Percentiles rank a stretch among this genome's conserved stretches.
Conservation (phyloP, 2,797 vertebrate genomes). For the Sarcoramphus papa region DNA sequence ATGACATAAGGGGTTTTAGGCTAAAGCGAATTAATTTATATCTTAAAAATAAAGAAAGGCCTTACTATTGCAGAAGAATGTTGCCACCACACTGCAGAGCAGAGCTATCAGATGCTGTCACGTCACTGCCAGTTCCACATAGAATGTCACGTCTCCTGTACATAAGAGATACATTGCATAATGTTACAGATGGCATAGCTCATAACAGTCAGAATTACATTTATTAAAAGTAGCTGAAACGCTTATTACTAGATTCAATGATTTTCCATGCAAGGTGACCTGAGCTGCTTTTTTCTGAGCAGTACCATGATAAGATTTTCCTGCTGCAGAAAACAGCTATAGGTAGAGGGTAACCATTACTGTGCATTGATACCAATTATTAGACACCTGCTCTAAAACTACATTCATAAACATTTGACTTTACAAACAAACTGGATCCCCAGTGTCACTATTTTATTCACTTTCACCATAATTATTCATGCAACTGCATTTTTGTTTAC, state of each 20-base stretch:
- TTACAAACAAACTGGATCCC: background rate
- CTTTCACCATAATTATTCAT: background rate
- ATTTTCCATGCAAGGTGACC: slow-evolving; percentile 48
- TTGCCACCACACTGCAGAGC: background rate
- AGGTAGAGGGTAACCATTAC: background rate
- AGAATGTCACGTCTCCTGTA: background rate
- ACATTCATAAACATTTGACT: background rate
- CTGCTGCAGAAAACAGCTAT: background rate
- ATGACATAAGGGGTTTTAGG: background rate
- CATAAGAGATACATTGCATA: slow-evolving; percentile 21
- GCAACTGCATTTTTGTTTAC: background rate
- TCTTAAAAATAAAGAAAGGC: background rate
- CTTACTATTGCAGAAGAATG: background rate
- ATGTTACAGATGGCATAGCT: slow-evolving; percentile 57
- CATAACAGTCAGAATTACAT: slow-evolving; percentile 36
- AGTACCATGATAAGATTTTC: background rate
- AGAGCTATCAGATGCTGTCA: background rate
- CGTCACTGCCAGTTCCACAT: background rate
- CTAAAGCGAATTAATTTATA: background rate
- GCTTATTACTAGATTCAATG: background rate
- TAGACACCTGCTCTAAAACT: background rate
- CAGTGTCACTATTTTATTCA: background rate
- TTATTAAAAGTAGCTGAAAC: slow-evolving; percentile 44
- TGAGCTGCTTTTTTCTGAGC: background rate
- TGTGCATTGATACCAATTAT: background rate